These are phyloP conservation scores for Drosophila aff. DNA, from an alignment of 1,140 invertebrate species.

Conservation along the genomic window DNA sequence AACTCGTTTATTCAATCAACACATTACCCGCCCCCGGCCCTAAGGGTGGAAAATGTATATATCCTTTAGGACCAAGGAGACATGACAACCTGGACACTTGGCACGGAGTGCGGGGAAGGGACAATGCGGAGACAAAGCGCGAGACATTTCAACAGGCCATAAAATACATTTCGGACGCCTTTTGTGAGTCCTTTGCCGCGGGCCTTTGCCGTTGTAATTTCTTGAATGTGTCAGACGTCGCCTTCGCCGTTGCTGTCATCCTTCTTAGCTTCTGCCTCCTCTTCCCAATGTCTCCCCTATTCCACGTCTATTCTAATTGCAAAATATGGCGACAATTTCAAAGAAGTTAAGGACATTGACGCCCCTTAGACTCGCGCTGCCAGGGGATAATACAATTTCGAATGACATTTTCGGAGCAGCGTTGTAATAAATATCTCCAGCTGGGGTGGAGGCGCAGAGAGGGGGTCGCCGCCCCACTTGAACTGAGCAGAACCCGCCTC, in stretches of 20 bases:
- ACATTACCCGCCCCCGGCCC: constrained; percentile 9
- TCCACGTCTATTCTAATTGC: constrained; percentile 68
- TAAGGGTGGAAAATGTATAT: constrained; percentile 9
- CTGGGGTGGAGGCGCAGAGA: background rate
- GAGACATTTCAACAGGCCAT: constrained; percentile 78
- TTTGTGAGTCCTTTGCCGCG: constrained; percentile 53
- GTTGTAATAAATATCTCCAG: constrained; percentile 59
- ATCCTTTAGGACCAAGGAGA: constrained; percentile 8
- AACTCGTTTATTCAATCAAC: constrained; percentile 45
- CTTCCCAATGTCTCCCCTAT: constrained; percentile 3
- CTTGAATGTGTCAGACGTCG: constrained; percentile 74
- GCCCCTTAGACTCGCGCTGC: constrained; percentile 39
- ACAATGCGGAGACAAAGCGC: constrained; percentile 40
- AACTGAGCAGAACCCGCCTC: constrained; percentile 39
- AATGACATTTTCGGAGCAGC: constrained; percentile 64
- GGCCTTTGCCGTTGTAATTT: constrained; percentile 76
- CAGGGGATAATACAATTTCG: constrained; percentile 82
- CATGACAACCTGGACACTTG: constrained; percentile 52
- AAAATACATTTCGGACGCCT: constrained; percentile 76
- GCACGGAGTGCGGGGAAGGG: background rate
- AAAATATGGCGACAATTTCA: constrained; percentile 81
- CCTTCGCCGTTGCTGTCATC: constrained; percentile 25
- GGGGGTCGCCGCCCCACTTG: constrained; percentile 36
- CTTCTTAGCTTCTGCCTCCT: constrained; percentile 8
- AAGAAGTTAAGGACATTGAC: constrained; percentile 79